Evolutionary conservation across 2,888 invertebrate genomes (phyloP), one percentile per base, ranked within the genome.

Genomic region (Cosmia pyralina): DNA sequence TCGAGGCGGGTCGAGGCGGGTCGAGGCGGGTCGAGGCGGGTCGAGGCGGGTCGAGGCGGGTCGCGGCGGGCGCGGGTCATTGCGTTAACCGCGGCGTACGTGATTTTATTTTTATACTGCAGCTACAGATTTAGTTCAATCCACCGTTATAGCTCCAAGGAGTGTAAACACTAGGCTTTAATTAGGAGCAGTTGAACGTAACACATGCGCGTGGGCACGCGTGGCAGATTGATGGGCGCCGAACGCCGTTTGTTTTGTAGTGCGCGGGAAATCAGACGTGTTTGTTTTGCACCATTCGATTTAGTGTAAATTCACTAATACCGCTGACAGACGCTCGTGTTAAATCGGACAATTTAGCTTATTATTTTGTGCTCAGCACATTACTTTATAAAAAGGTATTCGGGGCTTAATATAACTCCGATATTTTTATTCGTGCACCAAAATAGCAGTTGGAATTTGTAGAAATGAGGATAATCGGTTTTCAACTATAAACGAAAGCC

Each of bases 141-240:
- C 89, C 89, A 88, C 90, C 90, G 89, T 91, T 93, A 92, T 93
- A 94, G 92, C 93, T 91, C 90, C 89, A 88, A 89, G 87, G 88
- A 91, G 90, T 90, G 93, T 94, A 95, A 95, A 95, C 95, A 95
- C 79, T 71, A 85, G 76, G 89, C 92, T 95, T 93, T 94, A 93
- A 94, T 95, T 95, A 95, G 92, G 90, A 86, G 84, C 92, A 88
- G 92, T 90, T 89, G 87, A 90, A 90, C 89, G 34, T 64, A 53
- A 57, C 64, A 91, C 91, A 91, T 86, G 87, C 89, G 93, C 93
- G 95, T 94, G 94, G 94, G 94, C 91, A 79, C 77, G 78, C 86
- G 84, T 88, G 91, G 90, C 92, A 92, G 92, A 94, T 93, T 92
- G 90, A 93, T 92, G 89, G 75, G 83, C 86, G 89, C 92, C 86